Evolutionary conservation across 2,113 vertebrate genomes (phyloP).

Genomic region (Acinonyx jubatus): DNA sequence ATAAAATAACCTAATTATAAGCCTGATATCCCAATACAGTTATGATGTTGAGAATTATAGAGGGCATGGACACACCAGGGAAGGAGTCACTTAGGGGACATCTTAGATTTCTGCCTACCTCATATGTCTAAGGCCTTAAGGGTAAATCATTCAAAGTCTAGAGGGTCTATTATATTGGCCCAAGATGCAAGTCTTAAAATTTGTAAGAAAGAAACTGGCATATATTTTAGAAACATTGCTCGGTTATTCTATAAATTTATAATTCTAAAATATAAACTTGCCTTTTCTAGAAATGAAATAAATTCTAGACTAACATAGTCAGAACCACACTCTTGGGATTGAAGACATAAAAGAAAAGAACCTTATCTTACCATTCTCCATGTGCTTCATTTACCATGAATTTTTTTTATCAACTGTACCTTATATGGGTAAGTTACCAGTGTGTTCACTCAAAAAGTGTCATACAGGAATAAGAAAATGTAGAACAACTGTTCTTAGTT

Average conservation of each 20-base stretch:
- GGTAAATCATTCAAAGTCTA: background rate
- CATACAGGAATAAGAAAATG: background rate
- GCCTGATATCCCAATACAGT: background rate
- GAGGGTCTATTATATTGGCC: background rate
- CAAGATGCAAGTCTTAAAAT: background rate
- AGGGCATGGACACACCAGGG: accelerated
- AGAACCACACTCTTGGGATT: background rate
- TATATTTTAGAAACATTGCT: background rate
- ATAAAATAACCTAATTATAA: background rate
- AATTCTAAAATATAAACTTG: background rate
- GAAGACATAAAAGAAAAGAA: background rate
- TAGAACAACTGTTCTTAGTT: background rate
- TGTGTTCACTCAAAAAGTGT: background rate
- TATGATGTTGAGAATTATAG: background rate
- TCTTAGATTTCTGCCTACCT: background rate
- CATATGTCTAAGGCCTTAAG: background rate
- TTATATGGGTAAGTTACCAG: background rate
- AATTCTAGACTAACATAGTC: background rate
- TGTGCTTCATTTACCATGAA: background rate
- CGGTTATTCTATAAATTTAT: background rate
- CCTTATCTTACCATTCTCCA: background rate
- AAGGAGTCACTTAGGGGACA: background rate
- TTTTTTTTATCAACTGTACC: background rate
- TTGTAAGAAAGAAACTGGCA: background rate
- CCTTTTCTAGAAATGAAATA: background rate